Evolutionary conservation across 1,140 invertebrate species (phyloP).

Genomic region (Brachionus rotundiformis): DNA sequence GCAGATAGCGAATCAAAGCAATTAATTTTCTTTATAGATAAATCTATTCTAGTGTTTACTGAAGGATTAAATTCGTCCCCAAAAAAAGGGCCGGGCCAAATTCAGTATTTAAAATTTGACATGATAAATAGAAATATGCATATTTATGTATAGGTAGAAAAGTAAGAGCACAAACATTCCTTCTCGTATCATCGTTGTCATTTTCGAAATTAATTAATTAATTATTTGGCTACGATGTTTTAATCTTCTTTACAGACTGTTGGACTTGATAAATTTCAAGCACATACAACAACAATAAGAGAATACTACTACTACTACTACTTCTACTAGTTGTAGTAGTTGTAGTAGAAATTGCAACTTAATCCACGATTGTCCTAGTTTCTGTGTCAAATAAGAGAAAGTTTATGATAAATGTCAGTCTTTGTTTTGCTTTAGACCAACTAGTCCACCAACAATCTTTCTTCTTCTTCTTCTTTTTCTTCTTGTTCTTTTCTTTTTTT

Average conservation of each 20-base stretch:
- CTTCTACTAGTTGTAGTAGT: too few relatives aligned
- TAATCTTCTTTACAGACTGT: constrained; percentile 48
- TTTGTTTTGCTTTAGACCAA: constrained; percentile 23
- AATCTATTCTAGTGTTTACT: constrained; percentile 21
- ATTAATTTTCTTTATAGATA: constrained; percentile 2
- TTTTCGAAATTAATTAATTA: constrained; percentile 37
- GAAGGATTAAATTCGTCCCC: constrained; percentile 38
- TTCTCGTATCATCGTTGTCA: constrained; percentile 34
- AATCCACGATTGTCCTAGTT: constrained; percentile 50
- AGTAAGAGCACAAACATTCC: constrained; percentile 16
- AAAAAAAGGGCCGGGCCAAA: constrained; percentile 14
- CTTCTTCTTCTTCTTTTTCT: not conserved
- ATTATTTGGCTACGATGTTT: constrained; percentile 23
- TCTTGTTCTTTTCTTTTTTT: not conserved
- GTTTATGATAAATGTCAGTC: constrained; percentile 41
- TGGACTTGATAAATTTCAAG: constrained; percentile 45
- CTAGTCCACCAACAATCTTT: not conserved
- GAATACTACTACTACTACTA: not conserved
- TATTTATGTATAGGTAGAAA: not conserved
- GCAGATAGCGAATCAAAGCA: constrained; percentile 12
- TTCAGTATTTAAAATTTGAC: constrained; percentile 40
- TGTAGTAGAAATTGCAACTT: constrained; percentile 41
- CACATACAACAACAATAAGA: not conserved
- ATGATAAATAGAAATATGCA: constrained; percentile 20
- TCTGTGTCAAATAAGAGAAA: constrained; percentile 20